Evolutionary conservation across 2,888 invertebrate species (phyloP).

Genomic region (Magallana nippona): DNA sequence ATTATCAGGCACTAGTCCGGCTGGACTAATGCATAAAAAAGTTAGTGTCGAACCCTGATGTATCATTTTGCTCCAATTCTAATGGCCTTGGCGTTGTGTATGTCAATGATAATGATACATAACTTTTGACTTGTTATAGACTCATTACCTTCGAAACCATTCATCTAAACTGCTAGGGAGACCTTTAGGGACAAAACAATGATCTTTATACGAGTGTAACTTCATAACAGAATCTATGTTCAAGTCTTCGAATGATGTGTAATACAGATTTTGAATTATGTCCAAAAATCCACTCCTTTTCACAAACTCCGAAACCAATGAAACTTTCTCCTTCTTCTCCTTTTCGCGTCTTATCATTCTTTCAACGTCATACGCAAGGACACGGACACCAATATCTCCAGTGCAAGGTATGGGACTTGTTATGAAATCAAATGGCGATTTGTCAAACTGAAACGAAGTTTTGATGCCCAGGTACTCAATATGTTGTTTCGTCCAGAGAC

Average conservation of each 20-base stretch:
- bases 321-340: background rate
- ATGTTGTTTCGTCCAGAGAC: background rate
- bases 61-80: no score
- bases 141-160: background rate
- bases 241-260: background rate
- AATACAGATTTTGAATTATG: background rate
- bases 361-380: background rate
- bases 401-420: background rate
- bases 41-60: no score
- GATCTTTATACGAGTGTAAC: background rate
- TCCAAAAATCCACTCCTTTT: conserved; percentile 9
- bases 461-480: background rate
- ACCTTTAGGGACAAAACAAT: background rate
- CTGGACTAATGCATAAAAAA: no score
- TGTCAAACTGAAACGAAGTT: background rate
- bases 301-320: background rate
- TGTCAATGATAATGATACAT: no score
- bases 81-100: no score
- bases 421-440: background rate
- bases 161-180: background rate
- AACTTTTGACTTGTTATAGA: no score
- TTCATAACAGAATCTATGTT: background rate
- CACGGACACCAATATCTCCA: background rate
- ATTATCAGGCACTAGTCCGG: no score
- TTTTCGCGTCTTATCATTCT: background rate